A percentile compares a stretch with the other conserved stretches of the same genome.
Evolutionary conservation across 2,797 vertebrate species (phyloP).

Genomic region (Helicolenus hilgendorfi): DNA sequence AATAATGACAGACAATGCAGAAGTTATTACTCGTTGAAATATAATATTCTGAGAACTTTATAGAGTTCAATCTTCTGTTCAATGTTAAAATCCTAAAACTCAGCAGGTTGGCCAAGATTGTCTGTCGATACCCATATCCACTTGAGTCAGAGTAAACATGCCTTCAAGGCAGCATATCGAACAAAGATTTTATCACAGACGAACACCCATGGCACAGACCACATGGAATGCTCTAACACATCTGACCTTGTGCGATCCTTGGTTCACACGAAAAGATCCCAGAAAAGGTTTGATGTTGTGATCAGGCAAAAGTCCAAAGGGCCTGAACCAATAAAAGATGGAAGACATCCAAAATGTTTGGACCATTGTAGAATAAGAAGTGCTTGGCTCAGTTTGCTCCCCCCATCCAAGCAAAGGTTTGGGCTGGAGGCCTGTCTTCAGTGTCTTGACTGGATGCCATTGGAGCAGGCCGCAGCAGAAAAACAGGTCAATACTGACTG

Average conservation of each 20-base stretch:
- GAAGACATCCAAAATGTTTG: constrained; percentile 71
- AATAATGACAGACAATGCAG: constrained; percentile 53
- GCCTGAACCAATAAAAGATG: constrained; percentile 77
- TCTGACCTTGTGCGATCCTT: constrained; percentile 63
- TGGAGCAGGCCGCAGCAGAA: constrained; percentile 79
- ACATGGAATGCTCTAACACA: constrained; percentile 55
- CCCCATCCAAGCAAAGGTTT: constrained; percentile 76
- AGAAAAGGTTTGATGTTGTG: constrained; percentile 70
- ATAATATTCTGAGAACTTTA: constrained; percentile 75
- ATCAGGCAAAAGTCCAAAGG: constrained; percentile 71
- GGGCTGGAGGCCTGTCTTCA: constrained; percentile 74
- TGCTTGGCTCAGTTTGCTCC: constrained; percentile 61
- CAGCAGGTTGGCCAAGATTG: constrained; percentile 53
- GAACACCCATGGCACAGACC: constrained; percentile 57
- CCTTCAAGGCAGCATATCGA: constrained; percentile 14
- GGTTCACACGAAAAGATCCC: constrained; percentile 74
- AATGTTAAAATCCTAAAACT: constrained; percentile 65
- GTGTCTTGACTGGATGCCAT: constrained; percentile 83
- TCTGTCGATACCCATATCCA: constrained; percentile 48
- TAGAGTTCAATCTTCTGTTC: constrained; percentile 58
- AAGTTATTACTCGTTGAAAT: constrained; percentile 64
- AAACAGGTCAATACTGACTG: constrained; percentile 87
- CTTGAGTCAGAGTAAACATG: constrained; percentile 62
- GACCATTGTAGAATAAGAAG: constrained; percentile 75
- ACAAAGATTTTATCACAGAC: constrained; percentile 59